A percentile compares a stretch with the other conserved stretches of the same genome.
phyloP scores from a whole-genome alignment of 2,797 vertebrate species.

The Gymnocypris eckloni region DNA sequence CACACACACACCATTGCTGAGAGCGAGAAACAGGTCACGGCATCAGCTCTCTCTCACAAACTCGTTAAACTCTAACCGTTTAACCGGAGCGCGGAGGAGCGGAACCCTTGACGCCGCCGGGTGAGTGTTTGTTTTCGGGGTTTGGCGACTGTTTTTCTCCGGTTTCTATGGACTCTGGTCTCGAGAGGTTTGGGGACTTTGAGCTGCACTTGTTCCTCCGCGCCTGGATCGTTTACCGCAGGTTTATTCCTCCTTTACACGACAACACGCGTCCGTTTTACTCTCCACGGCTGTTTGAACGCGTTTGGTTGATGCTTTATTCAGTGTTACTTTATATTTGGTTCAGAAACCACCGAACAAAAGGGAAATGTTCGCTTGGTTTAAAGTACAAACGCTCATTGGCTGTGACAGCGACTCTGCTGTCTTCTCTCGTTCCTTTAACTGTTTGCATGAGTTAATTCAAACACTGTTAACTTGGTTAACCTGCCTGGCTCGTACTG shows the following conservation, averaged over 20 bases:
- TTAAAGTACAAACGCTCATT: background rate
- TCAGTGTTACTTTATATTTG: background rate
- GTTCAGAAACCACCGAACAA: background rate
- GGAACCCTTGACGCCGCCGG: background rate
- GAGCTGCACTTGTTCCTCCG: slow-evolving; percentile 73
- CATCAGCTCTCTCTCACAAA: slow-evolving; percentile 56
- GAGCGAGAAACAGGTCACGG: slow-evolving; percentile 70
- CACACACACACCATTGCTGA: slow-evolving; percentile 66
- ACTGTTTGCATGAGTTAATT: background rate
- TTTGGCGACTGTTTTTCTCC: slow-evolving; percentile 11
- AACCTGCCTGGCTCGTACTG: background rate
- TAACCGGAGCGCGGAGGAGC: slow-evolving; percentile 5
- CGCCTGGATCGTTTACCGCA: slow-evolving; percentile 5
- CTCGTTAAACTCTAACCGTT: slow-evolving; percentile 35
- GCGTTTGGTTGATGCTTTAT: background rate
- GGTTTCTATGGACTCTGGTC: slow-evolving; percentile 9
- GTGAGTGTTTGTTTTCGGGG: slow-evolving; percentile 2
- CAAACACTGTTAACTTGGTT: background rate
- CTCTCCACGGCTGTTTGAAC: background rate
- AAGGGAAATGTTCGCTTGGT: slow-evolving; percentile 5
- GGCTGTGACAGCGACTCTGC: background rate
- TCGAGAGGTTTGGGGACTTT: slow-evolving; percentile 54
- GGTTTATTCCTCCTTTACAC: background rate
- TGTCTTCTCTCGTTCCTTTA: background rate
- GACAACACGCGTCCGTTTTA: background rate